Base-by-base conservation (phyloP, 2,113 vertebrate genomes). In the Brachyhypopomus gauderio region DNA sequence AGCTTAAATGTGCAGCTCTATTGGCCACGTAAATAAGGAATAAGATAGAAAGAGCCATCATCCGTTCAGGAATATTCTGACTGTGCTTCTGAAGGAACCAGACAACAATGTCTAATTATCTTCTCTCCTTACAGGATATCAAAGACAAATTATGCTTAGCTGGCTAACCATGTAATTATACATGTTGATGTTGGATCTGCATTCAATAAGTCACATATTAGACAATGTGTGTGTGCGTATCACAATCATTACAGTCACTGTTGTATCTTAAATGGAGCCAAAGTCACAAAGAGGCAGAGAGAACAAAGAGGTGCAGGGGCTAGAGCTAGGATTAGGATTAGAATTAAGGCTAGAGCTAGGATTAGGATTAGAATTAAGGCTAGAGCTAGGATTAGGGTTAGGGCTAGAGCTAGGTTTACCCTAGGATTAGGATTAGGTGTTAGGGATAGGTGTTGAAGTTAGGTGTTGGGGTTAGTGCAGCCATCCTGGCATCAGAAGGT, bases 281-380 rank as follows among this genome's bases (percentile, higher is more conserved):
- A 52, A 2, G 20, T 30, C 60, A 66, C 16, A 34, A 73, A 45
- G 11, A 30, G 0, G 77, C 81, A 17, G 72, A 62, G 56, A 84
- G 25, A 30, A 85, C 41, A 41, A 9, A 41, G 41, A 41, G 41
- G 9, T 6, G 9, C 5, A 41, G 14, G 45, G n/a, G n/a, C n/a
- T n/a, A n/a, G n/a, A n/a, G n/a, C n/a, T n/a, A 82, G 20, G 66
- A 80, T 56, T 41, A 56, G 56, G n/a, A 52, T 66, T 70, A 77
- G 80, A 84, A 84, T 84, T 45, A 84, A 80, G 80, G 66, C 71
- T 66, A 80, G 83, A 58, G 60, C 69, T 73, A 8, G 75, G 19
- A 73, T 30, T 30, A 30, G 30, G 30, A 3, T 3, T 30, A 30
- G 30, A n/a, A n/a, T n/a, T n/a, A n/a, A 3, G 30, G 30, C 3